Conservation (phyloP, 2,888 invertebrate genomes). For the Arctia plantaginis region DNA sequence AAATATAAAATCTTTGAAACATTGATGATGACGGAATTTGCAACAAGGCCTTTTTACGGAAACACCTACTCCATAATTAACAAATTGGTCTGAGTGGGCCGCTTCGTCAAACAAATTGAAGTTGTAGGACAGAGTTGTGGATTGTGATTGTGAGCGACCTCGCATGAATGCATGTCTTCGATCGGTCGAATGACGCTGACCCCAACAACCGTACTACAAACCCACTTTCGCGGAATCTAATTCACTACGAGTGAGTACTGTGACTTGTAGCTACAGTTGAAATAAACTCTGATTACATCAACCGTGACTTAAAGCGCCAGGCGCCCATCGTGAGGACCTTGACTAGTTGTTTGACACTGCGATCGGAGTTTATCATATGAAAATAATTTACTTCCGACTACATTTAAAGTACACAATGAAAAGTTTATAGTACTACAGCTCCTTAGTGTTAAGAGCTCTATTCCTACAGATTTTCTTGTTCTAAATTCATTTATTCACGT, state of each 20-base stretch:
- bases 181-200: background rate
- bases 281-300: background rate
- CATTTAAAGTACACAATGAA: background rate
- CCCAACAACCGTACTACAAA: background rate
- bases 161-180: slow-evolving; percentile 8
- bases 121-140: background rate
- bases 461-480: background rate
- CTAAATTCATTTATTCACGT: background rate
- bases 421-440: background rate
- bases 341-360: background rate
- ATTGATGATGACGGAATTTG: too few species aligned
- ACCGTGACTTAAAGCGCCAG: background rate
- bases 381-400: background rate
- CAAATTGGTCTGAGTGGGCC: background rate
- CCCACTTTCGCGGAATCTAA: background rate
- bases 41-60: too few species aligned
- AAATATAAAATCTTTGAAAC: too few species aligned
- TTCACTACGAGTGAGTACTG: background rate
- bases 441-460: background rate
- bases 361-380: background rate
- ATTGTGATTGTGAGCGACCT: background rate
- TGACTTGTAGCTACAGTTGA: background rate
- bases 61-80: background rate
- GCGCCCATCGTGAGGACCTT: background rate
- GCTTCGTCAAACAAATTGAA: slow-evolving; percentile 5